These are phyloP conservation scores for Toxotes jaculatrix DNA, from an alignment of 2,113 vertebrate genomes.

Conservation along the genomic window DNA sequence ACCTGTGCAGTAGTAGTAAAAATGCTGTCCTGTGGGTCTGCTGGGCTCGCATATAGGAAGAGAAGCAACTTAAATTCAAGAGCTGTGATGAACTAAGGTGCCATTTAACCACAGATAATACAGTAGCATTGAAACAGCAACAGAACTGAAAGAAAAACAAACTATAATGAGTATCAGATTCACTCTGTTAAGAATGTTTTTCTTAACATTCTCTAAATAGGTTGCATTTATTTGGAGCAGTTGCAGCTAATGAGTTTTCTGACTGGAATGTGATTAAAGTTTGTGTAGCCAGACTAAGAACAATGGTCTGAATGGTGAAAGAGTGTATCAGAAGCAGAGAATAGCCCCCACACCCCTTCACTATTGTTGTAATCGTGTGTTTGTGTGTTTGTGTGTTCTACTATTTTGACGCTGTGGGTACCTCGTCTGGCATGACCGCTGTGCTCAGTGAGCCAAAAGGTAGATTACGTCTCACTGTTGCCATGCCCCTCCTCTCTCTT, in stretches of 20 bases:
- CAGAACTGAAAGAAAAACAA: background rate
- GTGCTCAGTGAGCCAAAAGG: slow-evolving; percentile 55
- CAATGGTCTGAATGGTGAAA: slow-evolving; percentile 7
- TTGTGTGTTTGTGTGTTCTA: slow-evolving; percentile 11
- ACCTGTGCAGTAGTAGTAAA: background rate
- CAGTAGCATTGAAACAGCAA: background rate
- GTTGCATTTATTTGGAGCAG: background rate
- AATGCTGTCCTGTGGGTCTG: background rate
- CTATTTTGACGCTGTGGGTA: slow-evolving; percentile 31
- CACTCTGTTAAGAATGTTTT: background rate
- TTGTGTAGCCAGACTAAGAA: slow-evolving; percentile 1
- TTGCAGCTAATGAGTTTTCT: slow-evolving; percentile 1
- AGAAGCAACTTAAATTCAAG: background rate
- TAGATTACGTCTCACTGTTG: slow-evolving; percentile 18
- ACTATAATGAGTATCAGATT: background rate
- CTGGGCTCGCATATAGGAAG: background rate
- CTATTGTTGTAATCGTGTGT: slow-evolving; percentile 42
- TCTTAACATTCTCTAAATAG: background rate
- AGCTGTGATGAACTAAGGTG: background rate
- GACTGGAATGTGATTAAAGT: background rate
- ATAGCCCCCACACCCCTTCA: background rate
- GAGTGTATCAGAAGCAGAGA: slow-evolving; percentile 8
- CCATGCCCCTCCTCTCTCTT: background rate
- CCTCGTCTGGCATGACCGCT: slow-evolving; percentile 42
- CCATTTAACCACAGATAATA: background rate